Evolutionary conservation across 2,888 invertebrate species (phyloP).

Genomic region (Epinotia bilunana): DNA sequence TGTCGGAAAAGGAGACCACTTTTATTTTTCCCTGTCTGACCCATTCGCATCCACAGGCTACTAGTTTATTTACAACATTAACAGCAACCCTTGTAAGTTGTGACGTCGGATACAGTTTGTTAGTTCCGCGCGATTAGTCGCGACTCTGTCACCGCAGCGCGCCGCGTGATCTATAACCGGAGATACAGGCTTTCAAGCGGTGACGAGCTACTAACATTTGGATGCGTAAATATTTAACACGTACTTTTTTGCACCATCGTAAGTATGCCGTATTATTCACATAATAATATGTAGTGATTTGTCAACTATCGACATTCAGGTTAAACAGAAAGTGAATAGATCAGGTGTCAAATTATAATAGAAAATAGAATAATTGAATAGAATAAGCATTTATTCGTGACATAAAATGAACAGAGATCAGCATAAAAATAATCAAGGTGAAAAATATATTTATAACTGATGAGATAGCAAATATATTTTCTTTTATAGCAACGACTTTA

Average conservation of each 20-base stretch:
- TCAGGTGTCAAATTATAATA: too few species aligned
- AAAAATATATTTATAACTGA: not conserved
- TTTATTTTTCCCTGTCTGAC: not conserved
- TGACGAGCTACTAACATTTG: constrained; percentile 41
- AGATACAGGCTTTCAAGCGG: constrained; percentile 45
- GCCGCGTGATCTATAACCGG: constrained; percentile 50
- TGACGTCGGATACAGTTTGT: constrained; percentile 56
- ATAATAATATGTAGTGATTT: too few species aligned
- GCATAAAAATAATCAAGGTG: too few species aligned
- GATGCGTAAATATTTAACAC: not conserved
- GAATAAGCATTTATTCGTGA: too few species aligned
- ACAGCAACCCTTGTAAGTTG: constrained; percentile 43
- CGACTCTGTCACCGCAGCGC: constrained; percentile 54
- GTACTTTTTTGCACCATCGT: not conserved
- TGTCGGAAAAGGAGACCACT: not conserved
- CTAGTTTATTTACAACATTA: constrained; percentile 22
- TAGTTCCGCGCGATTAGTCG: constrained; percentile 63
- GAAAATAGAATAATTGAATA: too few species aligned
- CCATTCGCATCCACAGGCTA: not conserved
- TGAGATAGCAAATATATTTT: not conserved
- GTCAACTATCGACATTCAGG: too few species aligned
- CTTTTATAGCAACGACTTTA: not conserved
- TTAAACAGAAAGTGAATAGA: too few species aligned
- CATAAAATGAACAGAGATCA: too few species aligned
- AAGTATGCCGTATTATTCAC: too few species aligned